Conservation (phyloP, 2,888 invertebrate species). For the Macroteleia sp. region DNA sequence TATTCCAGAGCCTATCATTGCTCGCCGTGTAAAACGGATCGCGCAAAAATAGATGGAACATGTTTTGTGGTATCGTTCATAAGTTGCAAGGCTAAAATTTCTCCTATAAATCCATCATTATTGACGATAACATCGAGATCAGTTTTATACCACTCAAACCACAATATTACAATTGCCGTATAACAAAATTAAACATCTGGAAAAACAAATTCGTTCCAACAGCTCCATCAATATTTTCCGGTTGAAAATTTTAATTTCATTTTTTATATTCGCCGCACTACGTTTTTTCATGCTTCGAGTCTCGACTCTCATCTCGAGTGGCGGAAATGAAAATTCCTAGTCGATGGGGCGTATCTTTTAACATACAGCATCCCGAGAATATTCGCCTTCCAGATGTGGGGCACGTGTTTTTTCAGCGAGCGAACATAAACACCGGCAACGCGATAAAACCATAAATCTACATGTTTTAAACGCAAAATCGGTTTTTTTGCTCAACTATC, state of each 20-base stretch:
- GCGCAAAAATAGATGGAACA: neutral
- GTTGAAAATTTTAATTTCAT: slow-evolving; percentile 26
- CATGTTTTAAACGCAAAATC: slow-evolving; percentile 12
- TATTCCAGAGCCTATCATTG: slow-evolving; percentile 4
- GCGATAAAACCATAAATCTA: slow-evolving; percentile 5
- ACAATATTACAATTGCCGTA: neutral
- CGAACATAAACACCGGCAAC: neutral
- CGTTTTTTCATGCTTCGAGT: neutral
- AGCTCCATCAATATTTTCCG: neutral
- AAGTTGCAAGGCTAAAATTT: neutral
- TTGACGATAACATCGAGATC: too few relatives aligned
- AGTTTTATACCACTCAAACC: neutral
- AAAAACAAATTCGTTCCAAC: neutral
- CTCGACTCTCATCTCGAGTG: slow-evolving; percentile 10
- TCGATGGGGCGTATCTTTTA: slow-evolving; percentile 55
- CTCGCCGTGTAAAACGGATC: slow-evolving; percentile 4
- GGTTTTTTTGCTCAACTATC: neutral
- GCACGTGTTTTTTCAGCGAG: slow-evolving; percentile 54
- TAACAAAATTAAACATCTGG: neutral
- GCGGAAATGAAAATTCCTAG: slow-evolving; percentile 61
- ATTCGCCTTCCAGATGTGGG: slow-evolving; percentile 62
- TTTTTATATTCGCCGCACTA: neutral
- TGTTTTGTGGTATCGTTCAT: neutral
- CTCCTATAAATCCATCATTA: neutral
- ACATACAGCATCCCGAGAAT: slow-evolving; percentile 47